Conservation (phyloP, 2,797 vertebrate genomes). For the Gymnocypris eckloni region DNA sequence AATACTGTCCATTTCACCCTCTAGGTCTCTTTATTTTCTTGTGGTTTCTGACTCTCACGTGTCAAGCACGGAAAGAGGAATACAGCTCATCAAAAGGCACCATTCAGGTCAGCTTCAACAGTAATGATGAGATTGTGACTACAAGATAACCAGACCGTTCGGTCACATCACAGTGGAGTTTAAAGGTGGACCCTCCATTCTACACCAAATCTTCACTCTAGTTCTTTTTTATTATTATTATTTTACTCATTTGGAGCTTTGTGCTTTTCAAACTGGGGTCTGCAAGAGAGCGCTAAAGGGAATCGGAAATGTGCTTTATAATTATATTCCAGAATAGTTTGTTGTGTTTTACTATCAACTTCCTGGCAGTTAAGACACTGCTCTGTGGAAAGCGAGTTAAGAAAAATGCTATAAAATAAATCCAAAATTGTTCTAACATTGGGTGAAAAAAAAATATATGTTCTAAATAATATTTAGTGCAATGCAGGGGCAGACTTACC, state of each 20-base stretch:
- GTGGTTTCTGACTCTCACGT: slow-evolving; percentile 72
- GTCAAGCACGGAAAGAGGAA: slow-evolving; percentile 58
- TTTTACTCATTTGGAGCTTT: neutral
- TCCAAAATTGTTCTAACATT: neutral
- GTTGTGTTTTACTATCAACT: neutral
- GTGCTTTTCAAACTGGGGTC: neutral
- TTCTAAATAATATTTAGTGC: too few relatives aligned
- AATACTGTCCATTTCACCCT: neutral
- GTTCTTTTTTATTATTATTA: too few relatives aligned
- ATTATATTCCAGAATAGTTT: neutral
- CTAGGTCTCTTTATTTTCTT: slow-evolving; percentile 77
- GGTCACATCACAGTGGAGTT: neutral
- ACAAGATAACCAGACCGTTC: neutral
- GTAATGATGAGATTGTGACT: slow-evolving; percentile 43
- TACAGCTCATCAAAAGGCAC: slow-evolving; percentile 40
- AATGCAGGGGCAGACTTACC: too few relatives aligned
- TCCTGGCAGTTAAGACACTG: neutral
- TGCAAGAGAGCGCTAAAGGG: neutral
- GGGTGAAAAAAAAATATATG: neutral
- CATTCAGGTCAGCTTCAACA: slow-evolving; percentile 54
- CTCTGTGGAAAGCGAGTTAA: neutral
- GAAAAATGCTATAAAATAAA: neutral
- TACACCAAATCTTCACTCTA: neutral
- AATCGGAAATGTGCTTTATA: neutral
- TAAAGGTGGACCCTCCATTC: neutral